These are phyloP conservation scores for Karalla daura DNA, from an alignment of 2,797 vertebrate genomes.

Conservation along the genomic window DNA sequence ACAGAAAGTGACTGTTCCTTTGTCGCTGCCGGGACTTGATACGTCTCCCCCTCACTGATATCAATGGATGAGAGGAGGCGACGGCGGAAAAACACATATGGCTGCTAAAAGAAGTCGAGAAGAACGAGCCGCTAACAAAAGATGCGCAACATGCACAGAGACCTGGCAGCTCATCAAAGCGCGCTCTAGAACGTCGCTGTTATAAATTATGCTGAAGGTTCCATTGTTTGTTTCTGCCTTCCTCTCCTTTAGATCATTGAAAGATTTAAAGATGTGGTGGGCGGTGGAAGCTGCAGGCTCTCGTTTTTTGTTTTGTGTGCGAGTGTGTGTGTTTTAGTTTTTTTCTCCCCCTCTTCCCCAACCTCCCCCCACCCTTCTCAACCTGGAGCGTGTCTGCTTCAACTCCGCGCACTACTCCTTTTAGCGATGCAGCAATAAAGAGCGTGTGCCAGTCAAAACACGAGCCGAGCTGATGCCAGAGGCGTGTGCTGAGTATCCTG, in stretches of 20 bases:
- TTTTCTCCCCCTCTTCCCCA: too few relatives aligned
- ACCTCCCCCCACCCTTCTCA: slow-evolving; percentile 27
- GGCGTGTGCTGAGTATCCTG: slow-evolving; percentile 21
- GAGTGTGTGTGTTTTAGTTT: too few relatives aligned
- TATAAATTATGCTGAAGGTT: slow-evolving; percentile 75
- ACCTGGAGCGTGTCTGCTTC: slow-evolving; percentile 46
- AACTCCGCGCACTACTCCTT: slow-evolving; percentile 28
- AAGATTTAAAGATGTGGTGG: slow-evolving; percentile 69
- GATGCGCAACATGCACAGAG: slow-evolving; percentile 43
- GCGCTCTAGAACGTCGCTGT: slow-evolving; percentile 28
- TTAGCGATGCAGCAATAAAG: slow-evolving; percentile 32
- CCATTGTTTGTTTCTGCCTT: slow-evolving; percentile 64
- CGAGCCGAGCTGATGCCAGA: slow-evolving; percentile 17
- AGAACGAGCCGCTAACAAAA: slow-evolving; percentile 47
- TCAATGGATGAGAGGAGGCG: slow-evolving; percentile 52
- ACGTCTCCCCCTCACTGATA: slow-evolving; percentile 43
- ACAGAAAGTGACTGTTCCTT: slow-evolving; percentile 53
- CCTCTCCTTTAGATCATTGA: slow-evolving; percentile 74
- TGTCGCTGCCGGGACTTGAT: slow-evolving; percentile 55
- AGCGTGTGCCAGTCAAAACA: slow-evolving; percentile 34
- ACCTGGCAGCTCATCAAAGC: slow-evolving; percentile 75
- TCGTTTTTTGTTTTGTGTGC: slow-evolving; percentile 46
- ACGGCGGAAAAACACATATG: slow-evolving; percentile 47
- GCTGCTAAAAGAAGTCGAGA: slow-evolving; percentile 37
- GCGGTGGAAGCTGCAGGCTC: slow-evolving; percentile 62